Conservation (phyloP, 2,797 vertebrate species). For the Pangasius djambal region DNA sequence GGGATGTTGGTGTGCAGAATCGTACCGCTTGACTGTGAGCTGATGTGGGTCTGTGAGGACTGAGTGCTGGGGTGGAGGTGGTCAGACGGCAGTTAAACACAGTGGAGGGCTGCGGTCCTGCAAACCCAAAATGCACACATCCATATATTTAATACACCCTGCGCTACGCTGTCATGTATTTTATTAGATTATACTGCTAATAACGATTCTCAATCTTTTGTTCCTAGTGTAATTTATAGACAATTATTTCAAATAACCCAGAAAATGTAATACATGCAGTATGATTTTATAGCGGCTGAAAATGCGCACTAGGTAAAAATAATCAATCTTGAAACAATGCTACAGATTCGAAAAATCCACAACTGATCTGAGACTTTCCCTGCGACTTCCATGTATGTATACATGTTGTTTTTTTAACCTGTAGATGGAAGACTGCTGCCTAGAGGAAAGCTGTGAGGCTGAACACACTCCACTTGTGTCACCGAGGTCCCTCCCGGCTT, state of each 20-base stretch:
- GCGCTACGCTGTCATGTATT: neutral
- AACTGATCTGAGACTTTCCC: neutral
- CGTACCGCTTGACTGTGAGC: conserved; percentile 47
- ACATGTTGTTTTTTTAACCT: conserved; percentile 32
- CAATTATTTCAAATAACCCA: neutral
- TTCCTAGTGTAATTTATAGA: neutral
- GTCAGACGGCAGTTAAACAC: conserved; percentile 67
- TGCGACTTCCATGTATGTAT: neutral
- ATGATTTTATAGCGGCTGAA: neutral
- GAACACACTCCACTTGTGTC: conserved; percentile 70
- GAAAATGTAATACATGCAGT: neutral
- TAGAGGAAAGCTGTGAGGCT: conserved; percentile 73
- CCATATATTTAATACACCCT: neutral
- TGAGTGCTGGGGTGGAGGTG: conserved; percentile 67
- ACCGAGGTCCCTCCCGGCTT: conserved; percentile 64
- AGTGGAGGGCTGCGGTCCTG: conserved; percentile 66
- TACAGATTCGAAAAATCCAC: neutral
- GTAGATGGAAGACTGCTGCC: conserved; percentile 22
- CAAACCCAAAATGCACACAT: conserved; percentile 29
- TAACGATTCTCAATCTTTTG: neutral
- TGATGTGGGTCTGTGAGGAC: conserved; percentile 62
- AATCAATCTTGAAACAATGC: neutral
- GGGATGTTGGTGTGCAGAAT: neutral
- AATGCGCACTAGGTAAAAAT: neutral
- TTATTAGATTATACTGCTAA: neutral